Percentiles rank a stretch among this genome's conserved stretches.
These are phyloP conservation scores for Zenarchopterus dispar DNA, from an alignment of 2,797 vertebrate species.

Conservation along the genomic window DNA sequence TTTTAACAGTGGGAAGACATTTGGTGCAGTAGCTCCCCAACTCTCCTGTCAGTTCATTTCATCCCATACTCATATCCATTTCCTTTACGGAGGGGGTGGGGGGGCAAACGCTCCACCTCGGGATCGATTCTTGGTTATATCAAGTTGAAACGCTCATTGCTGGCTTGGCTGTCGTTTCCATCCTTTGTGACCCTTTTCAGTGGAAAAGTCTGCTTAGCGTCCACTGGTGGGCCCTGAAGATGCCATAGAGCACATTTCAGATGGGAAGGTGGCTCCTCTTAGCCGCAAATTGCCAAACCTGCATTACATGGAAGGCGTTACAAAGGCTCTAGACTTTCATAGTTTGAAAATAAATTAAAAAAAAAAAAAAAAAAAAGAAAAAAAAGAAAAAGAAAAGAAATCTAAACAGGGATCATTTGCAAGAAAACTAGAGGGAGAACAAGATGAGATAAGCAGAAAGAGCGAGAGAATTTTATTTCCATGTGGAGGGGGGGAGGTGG, in stretches of 20 bases:
- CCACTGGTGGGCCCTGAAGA: slow-evolving; percentile 68
- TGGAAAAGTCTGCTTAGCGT: slow-evolving; percentile 66
- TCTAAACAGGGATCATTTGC: slow-evolving; percentile 70
- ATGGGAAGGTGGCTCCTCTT: slow-evolving; percentile 88
- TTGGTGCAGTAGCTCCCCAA: slow-evolving; percentile 75
- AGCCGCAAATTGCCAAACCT: slow-evolving; percentile 95
- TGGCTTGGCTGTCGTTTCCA: slow-evolving; percentile 42
- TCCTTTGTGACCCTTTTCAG: slow-evolving; percentile 61
- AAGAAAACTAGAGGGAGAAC: slow-evolving; percentile 50
- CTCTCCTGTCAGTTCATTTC: slow-evolving; percentile 77
- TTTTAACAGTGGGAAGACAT: slow-evolving; percentile 75
- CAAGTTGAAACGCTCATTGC: slow-evolving; percentile 61
- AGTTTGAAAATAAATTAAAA: slow-evolving; percentile 43
- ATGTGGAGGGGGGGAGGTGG: slow-evolving; percentile 41
- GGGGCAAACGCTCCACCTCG: slow-evolving; percentile 60
- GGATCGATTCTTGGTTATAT: slow-evolving; percentile 64
- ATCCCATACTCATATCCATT: slow-evolving; percentile 69
- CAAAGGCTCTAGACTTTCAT: slow-evolving; percentile 84
- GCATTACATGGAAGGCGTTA: slow-evolving; percentile 96
- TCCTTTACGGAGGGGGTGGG: slow-evolving; percentile 59
- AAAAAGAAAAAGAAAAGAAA: slow-evolving; percentile 43
- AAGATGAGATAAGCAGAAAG: slow-evolving; percentile 47
- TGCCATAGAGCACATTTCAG: slow-evolving; percentile 90
- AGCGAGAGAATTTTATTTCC: slow-evolving; percentile 64
- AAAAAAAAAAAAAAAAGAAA: too few relatives aligned